Evolutionary conservation across 2,888 invertebrate species (phyloP), one percentile per base, ranked within the genome.

Genomic region (Clitarchus hookeri): DNA sequence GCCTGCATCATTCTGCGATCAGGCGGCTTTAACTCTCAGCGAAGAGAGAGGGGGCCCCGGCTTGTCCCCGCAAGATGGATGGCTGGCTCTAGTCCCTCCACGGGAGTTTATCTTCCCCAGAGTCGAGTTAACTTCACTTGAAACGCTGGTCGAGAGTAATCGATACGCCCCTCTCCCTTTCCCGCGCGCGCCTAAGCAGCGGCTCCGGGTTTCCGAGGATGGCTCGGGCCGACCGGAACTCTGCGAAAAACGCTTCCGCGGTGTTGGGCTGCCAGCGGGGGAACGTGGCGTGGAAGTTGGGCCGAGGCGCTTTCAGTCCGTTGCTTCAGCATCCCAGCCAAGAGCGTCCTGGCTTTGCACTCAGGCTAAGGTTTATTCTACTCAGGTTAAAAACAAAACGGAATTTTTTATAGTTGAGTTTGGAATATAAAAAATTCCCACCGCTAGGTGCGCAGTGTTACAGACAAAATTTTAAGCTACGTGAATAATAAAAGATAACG

Each of bases 91-190:
- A n/a, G 65, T 65, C 65, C 65, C 65, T 65, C 16, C 65, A 23
- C 65, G 65, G 65, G 65, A 65, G 65, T 65, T 65, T 65, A 65
- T 65, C 65, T 65, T 65, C 65, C 65, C 65, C 65, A n/a, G 65
- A 65, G 65, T 65, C 65, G 65, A 65, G 65, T 65, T 65, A 65
- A 65, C 65, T 65, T 65, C 65, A 65, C 65, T 65, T 65, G 65
- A 65, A 65, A 65, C 65, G 65, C n/a, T 23, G 65, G 65, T 65
- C 65, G 65, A 65, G 65, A 65, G 65, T 65, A 65, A 65, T 65
- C 65, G 65, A 65, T 65, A 65, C 23, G 19, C n/a, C 65, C 65
- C 65, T 8, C 65, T 23, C n/a, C 65, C 65, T 1, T 12, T 23
- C n/a, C 65, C n/a, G n/a, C 53, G 13, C 53, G 53, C 53, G 13